A percentile compares a stretch with the other conserved stretches of the same genome.
Evolutionary conservation across 2,888 invertebrate species (phyloP).

Genomic region (Dryomyza anilis): DNA sequence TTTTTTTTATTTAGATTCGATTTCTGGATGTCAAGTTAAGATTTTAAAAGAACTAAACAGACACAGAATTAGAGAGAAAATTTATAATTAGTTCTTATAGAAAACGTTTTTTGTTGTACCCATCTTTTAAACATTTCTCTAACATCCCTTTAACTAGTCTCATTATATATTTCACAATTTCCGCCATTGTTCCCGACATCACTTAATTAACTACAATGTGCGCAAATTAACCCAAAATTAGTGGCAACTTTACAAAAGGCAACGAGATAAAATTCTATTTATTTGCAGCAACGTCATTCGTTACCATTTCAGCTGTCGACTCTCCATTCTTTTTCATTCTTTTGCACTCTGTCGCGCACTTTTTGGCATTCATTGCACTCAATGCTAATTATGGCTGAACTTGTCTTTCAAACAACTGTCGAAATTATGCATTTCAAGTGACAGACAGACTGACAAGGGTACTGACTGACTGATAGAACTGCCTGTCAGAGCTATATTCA

Average conservation of each 20-base stretch:
- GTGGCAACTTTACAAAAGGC: too few relatives aligned
- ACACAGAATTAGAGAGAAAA: too few relatives aligned
- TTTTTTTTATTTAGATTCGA: too few relatives aligned
- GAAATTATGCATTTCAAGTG: background rate
- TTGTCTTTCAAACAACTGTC: background rate
- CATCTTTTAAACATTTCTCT: background rate
- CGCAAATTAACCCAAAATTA: conserved; percentile 18
- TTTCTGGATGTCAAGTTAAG: too few relatives aligned
- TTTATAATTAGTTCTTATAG: too few relatives aligned
- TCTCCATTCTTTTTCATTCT: background rate
- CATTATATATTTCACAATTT: background rate
- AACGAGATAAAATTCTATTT: too few relatives aligned
- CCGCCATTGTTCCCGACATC: too few relatives aligned
- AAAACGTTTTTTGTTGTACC: background rate
- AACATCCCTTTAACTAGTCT: background rate
- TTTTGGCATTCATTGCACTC: background rate
- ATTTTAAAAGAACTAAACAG: too few relatives aligned
- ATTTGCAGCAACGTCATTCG: too few relatives aligned
- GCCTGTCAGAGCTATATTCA: background rate
- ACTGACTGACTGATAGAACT: background rate
- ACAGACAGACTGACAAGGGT: background rate
- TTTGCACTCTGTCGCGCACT: background rate
- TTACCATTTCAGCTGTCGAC: too few relatives aligned
- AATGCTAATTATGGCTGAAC: background rate
- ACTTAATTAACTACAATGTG: conserved; percentile 9